Evolutionary conservation across 2,888 invertebrate species (phyloP).

Genomic region (Parelbella ahira): DNA sequence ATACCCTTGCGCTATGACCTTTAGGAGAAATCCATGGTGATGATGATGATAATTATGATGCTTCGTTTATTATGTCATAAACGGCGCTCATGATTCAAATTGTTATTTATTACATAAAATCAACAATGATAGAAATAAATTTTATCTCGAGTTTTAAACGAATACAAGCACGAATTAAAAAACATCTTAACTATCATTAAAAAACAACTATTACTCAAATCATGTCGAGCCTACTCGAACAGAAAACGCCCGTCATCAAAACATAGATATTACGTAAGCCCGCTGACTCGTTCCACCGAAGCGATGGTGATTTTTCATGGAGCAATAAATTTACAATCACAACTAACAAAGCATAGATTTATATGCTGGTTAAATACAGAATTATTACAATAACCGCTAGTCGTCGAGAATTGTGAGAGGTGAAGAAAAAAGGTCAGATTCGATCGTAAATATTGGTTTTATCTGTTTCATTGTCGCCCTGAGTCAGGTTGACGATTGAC

Average conservation of each 20-base stretch:
- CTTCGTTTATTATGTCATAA: too few relatives aligned
- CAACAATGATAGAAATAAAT: too few relatives aligned
- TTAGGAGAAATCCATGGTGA: too few relatives aligned
- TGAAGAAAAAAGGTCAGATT: constrained; percentile 32
- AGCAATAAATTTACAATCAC: constrained; percentile 32
- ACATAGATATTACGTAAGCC: constrained; percentile 13
- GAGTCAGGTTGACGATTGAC: too few relatives aligned
- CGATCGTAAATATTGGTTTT: constrained; percentile 33
- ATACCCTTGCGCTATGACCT: too few relatives aligned
- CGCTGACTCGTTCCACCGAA: constrained; percentile 26
- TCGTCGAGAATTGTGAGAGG: constrained; percentile 24
- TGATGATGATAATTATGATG: too few relatives aligned
- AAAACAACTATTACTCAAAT: not conserved
- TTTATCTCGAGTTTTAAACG: too few relatives aligned
- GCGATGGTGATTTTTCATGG: constrained; percentile 30
- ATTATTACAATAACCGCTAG: constrained; percentile 27
- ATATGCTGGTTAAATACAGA: constrained; percentile 26
- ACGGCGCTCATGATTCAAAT: too few relatives aligned
- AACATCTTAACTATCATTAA: not conserved
- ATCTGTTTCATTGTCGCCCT: constrained; percentile 27
- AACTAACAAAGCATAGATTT: constrained; percentile 30
- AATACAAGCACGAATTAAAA: too few relatives aligned
- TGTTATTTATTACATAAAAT: too few relatives aligned
- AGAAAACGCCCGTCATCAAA: constrained; percentile 32
- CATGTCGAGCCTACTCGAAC: constrained; percentile 11